Evolutionary conservation across 2,113 vertebrate species (phyloP), one percentile per base, ranked within the genome.

Genomic region (Litocranius walleri): DNA sequence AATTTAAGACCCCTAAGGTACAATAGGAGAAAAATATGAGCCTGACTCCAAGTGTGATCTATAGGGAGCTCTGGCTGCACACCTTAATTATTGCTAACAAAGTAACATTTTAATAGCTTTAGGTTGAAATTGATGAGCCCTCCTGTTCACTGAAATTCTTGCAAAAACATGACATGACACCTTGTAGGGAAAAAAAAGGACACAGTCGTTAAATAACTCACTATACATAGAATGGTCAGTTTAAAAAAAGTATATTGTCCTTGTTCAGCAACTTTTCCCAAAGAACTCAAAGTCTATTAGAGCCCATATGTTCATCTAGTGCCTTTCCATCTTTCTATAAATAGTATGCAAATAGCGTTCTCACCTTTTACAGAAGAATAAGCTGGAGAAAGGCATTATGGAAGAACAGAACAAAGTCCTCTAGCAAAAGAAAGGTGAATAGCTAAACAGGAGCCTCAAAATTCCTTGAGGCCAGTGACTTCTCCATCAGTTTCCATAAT

Each of bases 21-120:
- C 93, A 43, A 29, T 19, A 93, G 94, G 82, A 95, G 88, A 84
- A 95, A 96, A 96, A 96, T 94, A 96, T 21, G 13, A 93, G 91
- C 84, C 82, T 93, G 40, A 17, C 45, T 7, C 2, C 0, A 1
- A 71, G 15, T 80, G 62, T 93, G 97, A 98, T 94, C 98, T 97
- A 36, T 40, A 94, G 94, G 97, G 96, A 98, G 78, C 14, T 7
- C 57, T 94, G 82, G 64, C 97, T 93, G 54, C 94, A 97, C 45
- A 93, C 97, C 98, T 98, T 98, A 98, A 98, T 98, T 98, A 97
- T 98, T 97, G 95, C 97, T 98, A 98, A 99, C 97, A 94, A 97
- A 95, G 95, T 86, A 97, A 97, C 94, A 94, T 94, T 98, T 98
- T 98, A 98, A 98, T 97, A 97, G 97, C 97, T 98, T 98, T 94